phyloP scores from a whole-genome alignment of 92 coral and sea anemone genomes.

The Pocillopora grandis region DNA sequence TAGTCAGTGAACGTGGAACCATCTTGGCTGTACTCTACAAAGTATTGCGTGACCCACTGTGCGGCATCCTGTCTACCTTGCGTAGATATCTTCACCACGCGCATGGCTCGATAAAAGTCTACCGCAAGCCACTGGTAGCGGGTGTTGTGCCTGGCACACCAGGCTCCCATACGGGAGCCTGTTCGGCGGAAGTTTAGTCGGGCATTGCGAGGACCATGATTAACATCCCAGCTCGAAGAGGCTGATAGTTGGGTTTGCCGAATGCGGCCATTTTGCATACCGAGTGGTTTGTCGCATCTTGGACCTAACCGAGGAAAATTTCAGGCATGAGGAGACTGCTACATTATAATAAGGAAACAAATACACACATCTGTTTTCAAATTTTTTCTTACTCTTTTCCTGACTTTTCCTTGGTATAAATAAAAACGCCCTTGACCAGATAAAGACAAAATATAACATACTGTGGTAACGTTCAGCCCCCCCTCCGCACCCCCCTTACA shows the following conservation, averaged over 20 bases:
- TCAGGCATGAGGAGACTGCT: background rate
- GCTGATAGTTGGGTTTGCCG: slow-evolving; percentile 59
- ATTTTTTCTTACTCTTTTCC: no score
- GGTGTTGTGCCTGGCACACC: slow-evolving; percentile 61
- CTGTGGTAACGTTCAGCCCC: no score
- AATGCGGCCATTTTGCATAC: slow-evolving; percentile 62
- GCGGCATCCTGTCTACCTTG: slow-evolving; percentile 61
- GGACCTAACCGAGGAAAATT: slow-evolving; percentile 35
- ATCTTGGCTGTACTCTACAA: slow-evolving; percentile 57
- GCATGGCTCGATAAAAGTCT: slow-evolving; percentile 55
- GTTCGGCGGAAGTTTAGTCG: slow-evolving; percentile 53
- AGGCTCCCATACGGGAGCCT: slow-evolving; percentile 61
- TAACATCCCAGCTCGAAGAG: slow-evolving; percentile 58
- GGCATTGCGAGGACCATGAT: slow-evolving; percentile 61
- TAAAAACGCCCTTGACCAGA: no score
- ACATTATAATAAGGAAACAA: background rate
- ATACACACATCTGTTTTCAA: background rate
- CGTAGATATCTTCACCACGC: slow-evolving; percentile 54
- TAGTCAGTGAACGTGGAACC: slow-evolving; percentile 57
- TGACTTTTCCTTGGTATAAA: no score
- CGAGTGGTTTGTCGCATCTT: slow-evolving; percentile 62
- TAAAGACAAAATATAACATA: no score
- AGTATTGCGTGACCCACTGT: slow-evolving; percentile 71
- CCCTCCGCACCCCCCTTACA: no score
- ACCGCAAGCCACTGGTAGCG: slow-evolving; percentile 71